Evolutionary conservation across 2,797 vertebrate species (phyloP).

Genomic region (Oophaga sylvatica): DNA sequence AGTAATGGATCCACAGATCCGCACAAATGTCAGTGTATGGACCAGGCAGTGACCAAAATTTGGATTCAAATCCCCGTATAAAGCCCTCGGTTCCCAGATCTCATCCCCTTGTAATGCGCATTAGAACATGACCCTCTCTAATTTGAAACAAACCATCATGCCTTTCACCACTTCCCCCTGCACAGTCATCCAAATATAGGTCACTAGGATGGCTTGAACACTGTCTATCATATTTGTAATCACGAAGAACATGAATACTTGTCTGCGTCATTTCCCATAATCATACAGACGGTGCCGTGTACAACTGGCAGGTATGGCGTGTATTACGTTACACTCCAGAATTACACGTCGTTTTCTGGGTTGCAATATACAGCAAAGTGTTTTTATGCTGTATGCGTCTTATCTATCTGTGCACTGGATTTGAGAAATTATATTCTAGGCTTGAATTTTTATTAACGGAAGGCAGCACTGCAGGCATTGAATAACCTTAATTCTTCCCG

Average conservation of each 20-base stretch:
- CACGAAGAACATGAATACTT: conserved; percentile 4
- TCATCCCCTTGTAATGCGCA: background rate
- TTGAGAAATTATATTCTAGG: background rate
- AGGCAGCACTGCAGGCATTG: conserved; percentile 33
- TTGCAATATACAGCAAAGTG: background rate
- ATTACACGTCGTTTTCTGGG: background rate
- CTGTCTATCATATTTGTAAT: conserved; percentile 22
- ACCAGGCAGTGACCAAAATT: background rate
- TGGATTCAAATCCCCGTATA: background rate
- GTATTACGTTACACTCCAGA: background rate
- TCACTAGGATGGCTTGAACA: conserved; percentile 23
- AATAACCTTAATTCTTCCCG: conserved; percentile 8
- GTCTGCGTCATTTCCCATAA: conserved; percentile 24
- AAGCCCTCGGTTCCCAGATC: background rate
- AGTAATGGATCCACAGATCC: background rate
- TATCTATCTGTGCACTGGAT: background rate
- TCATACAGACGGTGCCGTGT: background rate
- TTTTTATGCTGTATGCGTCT: background rate
- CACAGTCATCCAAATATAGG: conserved; percentile 32
- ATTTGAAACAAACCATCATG: conserved; percentile 28
- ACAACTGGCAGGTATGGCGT: background rate
- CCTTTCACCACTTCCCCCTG: background rate
- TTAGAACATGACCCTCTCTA: conserved; percentile 13
- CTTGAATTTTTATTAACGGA: conserved; percentile 20
- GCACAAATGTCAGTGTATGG: background rate